Evolutionary conservation across 1,140 invertebrate species (phyloP), one percentile per base, ranked within the genome.

Genomic region (Drosophila novamexicana): DNA sequence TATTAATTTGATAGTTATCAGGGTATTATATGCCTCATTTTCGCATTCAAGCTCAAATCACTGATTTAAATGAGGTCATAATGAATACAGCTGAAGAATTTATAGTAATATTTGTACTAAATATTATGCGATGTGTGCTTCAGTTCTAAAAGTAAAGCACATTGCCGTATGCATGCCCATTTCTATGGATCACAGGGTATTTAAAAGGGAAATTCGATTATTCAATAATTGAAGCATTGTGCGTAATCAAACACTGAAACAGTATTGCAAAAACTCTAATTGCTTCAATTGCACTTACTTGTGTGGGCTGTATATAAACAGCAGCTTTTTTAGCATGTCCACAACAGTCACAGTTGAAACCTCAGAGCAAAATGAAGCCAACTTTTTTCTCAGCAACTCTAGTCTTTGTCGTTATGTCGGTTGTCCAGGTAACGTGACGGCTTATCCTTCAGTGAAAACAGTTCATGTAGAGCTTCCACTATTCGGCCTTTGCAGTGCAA

Each of bases 201-300:
- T 53, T 49, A 36, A 71, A 70, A 58, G 66, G 52, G 45, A 71
- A 71, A 78, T 63, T 80, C 54, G 65, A 77, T 78, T 77, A 65
- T 49, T 54, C 29, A 54, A 71, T 79, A 88, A 83, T 77, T 88
- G 75, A 69, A 42, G 53, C 62, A 83, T 81, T 85, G 82, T 82
- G 81, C 79, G 78, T 85, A 86, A 85, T 86, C 71, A 86, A 86
- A 85, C 81, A 71, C 7, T 2, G 45, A 40, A 18, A 42, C n/a
- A 61, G 39, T 29, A 29, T 50, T 66, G 74, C 77, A 85, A 86
- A 88, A 83, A 83, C 49, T 75, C 57, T 69, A 88, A 89, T 88
- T 88, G 80, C 77, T 69, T 69, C 77, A 88, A 88, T 89, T 75
- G 63, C 71, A 75, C 22, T 47, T 10, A 54, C 40, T 61, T 62